phyloP scores from a whole-genome alignment of 2,113 vertebrate genomes.

The Nestor notabilis region DNA sequence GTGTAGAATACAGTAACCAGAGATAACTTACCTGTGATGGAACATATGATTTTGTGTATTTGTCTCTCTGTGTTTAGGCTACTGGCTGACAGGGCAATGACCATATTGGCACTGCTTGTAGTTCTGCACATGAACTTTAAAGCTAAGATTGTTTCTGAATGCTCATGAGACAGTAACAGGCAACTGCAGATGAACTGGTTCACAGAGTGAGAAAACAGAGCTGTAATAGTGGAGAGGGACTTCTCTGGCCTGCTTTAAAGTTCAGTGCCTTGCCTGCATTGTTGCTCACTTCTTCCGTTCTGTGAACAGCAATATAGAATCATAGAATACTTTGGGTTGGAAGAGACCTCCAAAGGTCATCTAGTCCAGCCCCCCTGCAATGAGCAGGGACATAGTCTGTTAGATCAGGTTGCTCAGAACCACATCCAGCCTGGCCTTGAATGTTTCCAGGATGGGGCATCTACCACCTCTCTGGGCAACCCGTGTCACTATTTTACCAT shows the following conservation, averaged over 20 bases:
- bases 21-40: neutral
- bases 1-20: neutral
- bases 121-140: neutral
- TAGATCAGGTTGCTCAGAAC: too few relatives aligned
- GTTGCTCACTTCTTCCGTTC: neutral
- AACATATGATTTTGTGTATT: neutral
- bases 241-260: neutral
- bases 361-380: too few relatives aligned
- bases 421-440: too few relatives aligned
- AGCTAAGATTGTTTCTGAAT: neutral
- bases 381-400: too few relatives aligned
- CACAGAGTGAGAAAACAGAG: neutral
- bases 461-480: too few relatives aligned
- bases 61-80: accelerated
- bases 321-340: too few relatives aligned
- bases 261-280: neutral
- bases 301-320: too few relatives aligned
- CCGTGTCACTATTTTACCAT: too few relatives aligned
- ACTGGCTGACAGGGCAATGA: accelerated
- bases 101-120: neutral
- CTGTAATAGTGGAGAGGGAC: neutral
- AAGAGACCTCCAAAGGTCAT: too few relatives aligned
- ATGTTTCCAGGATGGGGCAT: too few relatives aligned
- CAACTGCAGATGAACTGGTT: neutral
- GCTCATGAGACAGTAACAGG: neutral